Percentiles rank a stretch among this genome's conserved stretches.
These are phyloP conservation scores for Colius striatus DNA, from an alignment of 2,113 vertebrate genomes.

Conservation along the genomic window DNA sequence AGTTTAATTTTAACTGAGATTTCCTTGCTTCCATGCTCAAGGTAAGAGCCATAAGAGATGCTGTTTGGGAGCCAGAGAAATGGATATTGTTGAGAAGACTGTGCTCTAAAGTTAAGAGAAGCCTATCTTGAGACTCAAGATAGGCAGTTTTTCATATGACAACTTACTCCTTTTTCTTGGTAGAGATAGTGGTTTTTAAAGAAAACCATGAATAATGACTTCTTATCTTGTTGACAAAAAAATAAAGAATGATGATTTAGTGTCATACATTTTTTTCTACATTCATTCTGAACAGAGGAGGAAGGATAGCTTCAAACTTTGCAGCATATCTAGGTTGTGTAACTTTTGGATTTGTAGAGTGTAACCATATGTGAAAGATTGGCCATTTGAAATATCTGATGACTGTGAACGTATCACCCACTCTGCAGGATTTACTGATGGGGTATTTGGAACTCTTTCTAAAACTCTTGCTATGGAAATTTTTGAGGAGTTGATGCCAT, in stretches of 20 bases:
- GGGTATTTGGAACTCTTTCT: slow-evolving; percentile 41
- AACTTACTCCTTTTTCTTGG: background rate
- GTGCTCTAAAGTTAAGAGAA: background rate
- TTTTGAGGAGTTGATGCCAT: slow-evolving; percentile 1
- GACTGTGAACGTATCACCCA: background rate
- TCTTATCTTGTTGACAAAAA: background rate
- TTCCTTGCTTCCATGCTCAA: background rate
- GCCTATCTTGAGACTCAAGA: background rate
- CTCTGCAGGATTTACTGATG: background rate
- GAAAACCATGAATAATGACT: background rate
- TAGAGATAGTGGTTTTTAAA: background rate
- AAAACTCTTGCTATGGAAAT: slow-evolving; percentile 1
- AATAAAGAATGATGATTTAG: background rate
- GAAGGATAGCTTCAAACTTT: background rate
- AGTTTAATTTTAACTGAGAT: slow-evolving; percentile 13
- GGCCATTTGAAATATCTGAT: background rate
- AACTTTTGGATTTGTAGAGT: background rate
- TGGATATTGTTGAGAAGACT: background rate
- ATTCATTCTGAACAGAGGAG: background rate
- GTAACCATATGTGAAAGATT: background rate
- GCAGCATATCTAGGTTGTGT: background rate
- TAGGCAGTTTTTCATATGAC: background rate
- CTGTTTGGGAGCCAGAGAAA: background rate
- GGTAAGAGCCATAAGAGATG: background rate
- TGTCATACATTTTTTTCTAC: background rate